Base-by-base conservation (phyloP, 2,888 invertebrate species). In the Antheraea yamamai region DNA sequence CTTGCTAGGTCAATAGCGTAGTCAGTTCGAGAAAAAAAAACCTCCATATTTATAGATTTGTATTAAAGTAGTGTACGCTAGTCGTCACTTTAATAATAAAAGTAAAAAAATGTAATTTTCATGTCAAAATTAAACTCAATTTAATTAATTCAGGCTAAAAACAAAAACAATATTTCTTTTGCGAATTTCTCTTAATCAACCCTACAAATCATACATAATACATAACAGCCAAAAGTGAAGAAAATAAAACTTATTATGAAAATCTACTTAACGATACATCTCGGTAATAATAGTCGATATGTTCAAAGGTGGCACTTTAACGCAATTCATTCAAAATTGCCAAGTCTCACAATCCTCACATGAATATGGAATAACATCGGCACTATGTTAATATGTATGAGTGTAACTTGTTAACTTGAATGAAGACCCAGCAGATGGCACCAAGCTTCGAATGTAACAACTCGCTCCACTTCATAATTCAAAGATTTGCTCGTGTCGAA, bases 341-440 rank as follows among this genome's bases (percentile, higher is more conserved):
- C 80, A 80, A 78, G 78, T 83, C 81, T 76, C 76, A 78, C 78
- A 80, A 80, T 81, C 81, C 82, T 81, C 86, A 79, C 90, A 90
- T 91, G 90, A 91, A 91, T 91, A 91, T 90, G 90, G 88, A 90
- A 87, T 84, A 86, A 85, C 86, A 86, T 84, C 83, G 84, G 83
- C 82, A 83, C 87, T 82, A 84, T 88, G 90, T 93, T 92, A 94
- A 93, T 93, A 93, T 93, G 92, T 92, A 93, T 93, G 92, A 92
- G 92, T 88, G 90, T 89, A 85, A 89, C 90, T 92, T 89, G 90
- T 89, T 91, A 91, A 88, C 89, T 89, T 82, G 82, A 81, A 85
- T 84, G 85, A 82, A 81, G 79, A 78, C 83, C 84, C 84, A 83
- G 81, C 89, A 89, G 88, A 87, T 90, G 90, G 85, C 85, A 83